Base-by-base conservation (phyloP, 2,113 vertebrate species). In the Xenopus borealis region DNA sequence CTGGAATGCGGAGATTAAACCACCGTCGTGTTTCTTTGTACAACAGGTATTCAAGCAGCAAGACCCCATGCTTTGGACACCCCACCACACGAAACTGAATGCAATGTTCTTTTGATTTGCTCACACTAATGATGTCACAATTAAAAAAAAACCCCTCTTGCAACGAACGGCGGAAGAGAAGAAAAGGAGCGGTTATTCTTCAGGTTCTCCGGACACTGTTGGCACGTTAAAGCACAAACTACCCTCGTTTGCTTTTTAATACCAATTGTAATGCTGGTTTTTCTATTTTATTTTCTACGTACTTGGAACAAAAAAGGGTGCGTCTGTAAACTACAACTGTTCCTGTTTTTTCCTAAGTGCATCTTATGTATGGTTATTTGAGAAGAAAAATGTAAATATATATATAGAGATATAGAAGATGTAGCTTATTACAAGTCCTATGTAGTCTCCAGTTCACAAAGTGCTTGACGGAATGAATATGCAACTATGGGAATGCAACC, bases 31-130 rank as follows among this genome's bases (percentile, higher is more conserved):
- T 77, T 70, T 77, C 46, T 77, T 77, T 77, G 47, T 77, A 45
- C 40, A 70, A 70, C 74, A 77, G 74, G 66, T 76, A 76, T 53
- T 77, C 74, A 77, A 77, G 73, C 74, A 77, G 74, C 74, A 77
- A 77, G 74, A 77, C 62, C 50, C 67, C 62, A 47, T 77, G 66
- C 67, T 77, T 77, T 70, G 74, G 74, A 77, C 74, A 44, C 69
- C 67, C 74, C 17, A 77, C 74, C 16, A 77, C 66, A 45, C 74
- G 73, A 70, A 77, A 77, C 23, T 77, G 59, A 77, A 70, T 77
- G 73, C 74, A 70, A 69, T 74, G 59, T 67, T 61, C 13, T 59
- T 30, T 50, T 47, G 16, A 58, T 50, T 58, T 68, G 47, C 61
- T 66, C 58, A 57, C 66, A 74, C 59, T 70, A 77, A 17, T 57